phyloP scores from a whole-genome alignment of 2,888 invertebrate species.

The Lottia gigantea region DNA sequence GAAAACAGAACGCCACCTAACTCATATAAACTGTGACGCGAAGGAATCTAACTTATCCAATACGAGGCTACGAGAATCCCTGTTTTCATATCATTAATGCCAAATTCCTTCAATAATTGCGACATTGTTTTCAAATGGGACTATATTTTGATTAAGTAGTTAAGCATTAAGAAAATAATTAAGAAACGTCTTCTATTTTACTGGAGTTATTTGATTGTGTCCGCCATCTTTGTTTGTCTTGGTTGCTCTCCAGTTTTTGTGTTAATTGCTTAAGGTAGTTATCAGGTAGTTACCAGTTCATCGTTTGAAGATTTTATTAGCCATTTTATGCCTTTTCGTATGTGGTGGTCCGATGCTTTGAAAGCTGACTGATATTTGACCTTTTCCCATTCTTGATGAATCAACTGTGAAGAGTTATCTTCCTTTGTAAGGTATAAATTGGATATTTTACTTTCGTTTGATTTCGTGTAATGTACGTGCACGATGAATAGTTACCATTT shows the following conservation, averaged over 20 bases:
- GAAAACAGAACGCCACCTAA: neutral
- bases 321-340: no score
- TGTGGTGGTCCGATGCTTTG: no score
- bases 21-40: neutral
- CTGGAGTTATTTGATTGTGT: conserved; percentile 1
- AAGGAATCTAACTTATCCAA: neutral
- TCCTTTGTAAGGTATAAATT: no score
- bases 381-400: no score
- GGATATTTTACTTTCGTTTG: no score
- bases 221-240: conserved; percentile 6
- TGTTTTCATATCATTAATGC: conserved; percentile 7
- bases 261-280: neutral
- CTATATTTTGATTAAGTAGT: conserved; percentile 6
- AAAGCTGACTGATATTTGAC: no score
- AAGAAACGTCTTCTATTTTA: neutral
- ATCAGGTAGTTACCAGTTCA: neutral
- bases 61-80: neutral
- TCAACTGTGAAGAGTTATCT: no score
- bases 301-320: no score
- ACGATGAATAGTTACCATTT: no score
- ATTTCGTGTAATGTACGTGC: no score
- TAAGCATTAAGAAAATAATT: conserved; percentile 10
- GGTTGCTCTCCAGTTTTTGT: neutral
- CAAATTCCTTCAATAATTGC: conserved; percentile 10
- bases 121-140: conserved; percentile 8